Evolutionary conservation across 2,797 vertebrate genomes (phyloP).

Genomic region (Cheirogaleus major): DNA sequence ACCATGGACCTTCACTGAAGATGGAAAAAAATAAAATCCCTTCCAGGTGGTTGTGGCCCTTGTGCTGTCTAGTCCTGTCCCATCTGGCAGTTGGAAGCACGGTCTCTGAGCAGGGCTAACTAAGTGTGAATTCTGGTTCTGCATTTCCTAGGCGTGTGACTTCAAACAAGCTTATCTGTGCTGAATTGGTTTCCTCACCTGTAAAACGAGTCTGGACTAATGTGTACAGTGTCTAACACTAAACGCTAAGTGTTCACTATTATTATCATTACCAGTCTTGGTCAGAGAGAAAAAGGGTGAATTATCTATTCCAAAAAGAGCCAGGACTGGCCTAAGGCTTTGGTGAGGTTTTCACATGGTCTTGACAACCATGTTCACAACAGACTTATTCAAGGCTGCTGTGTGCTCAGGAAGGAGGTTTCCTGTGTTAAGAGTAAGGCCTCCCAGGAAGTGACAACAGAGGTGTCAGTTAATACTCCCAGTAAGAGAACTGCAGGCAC

Average conservation of each 20-base stretch:
- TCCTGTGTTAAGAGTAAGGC: constrained; percentile 5
- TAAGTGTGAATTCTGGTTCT: neutral
- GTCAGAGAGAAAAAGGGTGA: neutral
- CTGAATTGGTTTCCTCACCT: neutral
- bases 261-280: neutral
- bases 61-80: neutral
- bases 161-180: neutral
- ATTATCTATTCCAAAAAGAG: neutral
- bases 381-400: neutral
- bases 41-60: neutral
- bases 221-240: neutral
- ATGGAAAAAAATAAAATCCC: neutral
- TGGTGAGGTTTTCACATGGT: neutral
- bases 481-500: neutral
- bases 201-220: neutral
- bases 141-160: neutral
- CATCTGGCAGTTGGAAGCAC: neutral
- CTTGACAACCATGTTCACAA: neutral
- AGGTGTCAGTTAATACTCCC: neutral
- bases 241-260: neutral
- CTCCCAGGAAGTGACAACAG: neutral
- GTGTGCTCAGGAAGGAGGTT: neutral
- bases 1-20: neutral
- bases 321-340: neutral
- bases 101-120: neutral